Conservation (phyloP, 2,797 vertebrate genomes). For the Anomalospiza imberbis region DNA sequence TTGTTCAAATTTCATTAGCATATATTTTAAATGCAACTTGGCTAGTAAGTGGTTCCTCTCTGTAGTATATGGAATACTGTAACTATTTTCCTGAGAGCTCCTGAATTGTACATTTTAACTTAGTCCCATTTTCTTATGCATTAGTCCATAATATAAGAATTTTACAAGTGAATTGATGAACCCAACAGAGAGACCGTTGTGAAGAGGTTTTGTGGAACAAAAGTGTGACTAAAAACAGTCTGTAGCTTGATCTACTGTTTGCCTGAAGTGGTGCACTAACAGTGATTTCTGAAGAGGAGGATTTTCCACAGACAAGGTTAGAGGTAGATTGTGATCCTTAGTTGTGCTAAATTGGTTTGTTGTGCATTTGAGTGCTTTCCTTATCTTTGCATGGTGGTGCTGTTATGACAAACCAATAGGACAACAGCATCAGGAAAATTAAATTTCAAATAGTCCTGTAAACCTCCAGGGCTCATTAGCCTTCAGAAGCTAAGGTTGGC, state of each 20-base stretch:
- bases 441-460: neutral
- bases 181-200: neutral
- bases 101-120: neutral
- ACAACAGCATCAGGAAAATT: slow-evolving; percentile 6
- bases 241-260: neutral
- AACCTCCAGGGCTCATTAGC: neutral
- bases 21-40: neutral
- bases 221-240: neutral
- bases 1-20: neutral
- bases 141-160: neutral
- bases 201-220: neutral
- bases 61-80: neutral
- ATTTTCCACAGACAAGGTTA: neutral
- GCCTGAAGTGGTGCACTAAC: neutral
- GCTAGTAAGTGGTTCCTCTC: neutral
- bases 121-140: neutral
- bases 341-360: neutral
- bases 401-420: neutral
- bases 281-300: neutral
- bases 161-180: neutral
- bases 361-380: neutral
- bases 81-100: neutral
- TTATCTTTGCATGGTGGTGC: neutral
- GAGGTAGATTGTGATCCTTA: neutral
- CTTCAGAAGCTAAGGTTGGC: neutral